A percentile compares a stretch with the other conserved stretches of the same genome.
These are phyloP conservation scores for Adelphocoris suturalis DNA, from an alignment of 2,888 invertebrate genomes.

Conservation along the genomic window DNA sequence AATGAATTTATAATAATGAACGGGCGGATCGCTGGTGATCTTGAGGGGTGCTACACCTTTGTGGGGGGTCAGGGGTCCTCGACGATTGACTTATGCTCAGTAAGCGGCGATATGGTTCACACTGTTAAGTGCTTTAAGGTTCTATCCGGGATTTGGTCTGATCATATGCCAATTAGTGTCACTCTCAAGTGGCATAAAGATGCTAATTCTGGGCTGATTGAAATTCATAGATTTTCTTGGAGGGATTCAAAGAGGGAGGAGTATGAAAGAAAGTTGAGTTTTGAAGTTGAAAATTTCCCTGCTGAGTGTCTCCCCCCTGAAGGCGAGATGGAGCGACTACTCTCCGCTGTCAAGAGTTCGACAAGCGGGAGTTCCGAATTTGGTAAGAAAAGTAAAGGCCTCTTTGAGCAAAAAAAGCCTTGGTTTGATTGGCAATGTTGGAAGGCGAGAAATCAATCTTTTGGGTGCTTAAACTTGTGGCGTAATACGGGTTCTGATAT, in stretches of 20 bases:
- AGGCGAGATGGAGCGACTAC: not conserved
- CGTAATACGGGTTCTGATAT: no score
- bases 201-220: not conserved
- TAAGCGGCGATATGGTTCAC: not conserved
- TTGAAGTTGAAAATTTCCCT: not conserved
- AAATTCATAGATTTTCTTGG: not conserved
- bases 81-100: not conserved
- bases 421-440: no score
- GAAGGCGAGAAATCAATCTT: no score
- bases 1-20: not conserved
- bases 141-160: not conserved
- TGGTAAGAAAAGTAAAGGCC: not conserved
- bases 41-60: not conserved
- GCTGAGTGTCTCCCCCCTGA: not conserved
- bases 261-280: not conserved
- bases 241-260: not conserved
- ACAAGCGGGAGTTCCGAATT: not conserved
- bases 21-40: not conserved
- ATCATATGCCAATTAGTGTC: not conserved
- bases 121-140: not conserved
- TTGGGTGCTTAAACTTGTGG: no score
- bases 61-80: not conserved
- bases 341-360: not conserved
- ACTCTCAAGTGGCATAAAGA: not conserved
- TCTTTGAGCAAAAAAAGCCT: no score